Evolutionary conservation across 1,140 invertebrate genomes (phyloP).

Genomic region (Acromyrmex charruanus): DNA sequence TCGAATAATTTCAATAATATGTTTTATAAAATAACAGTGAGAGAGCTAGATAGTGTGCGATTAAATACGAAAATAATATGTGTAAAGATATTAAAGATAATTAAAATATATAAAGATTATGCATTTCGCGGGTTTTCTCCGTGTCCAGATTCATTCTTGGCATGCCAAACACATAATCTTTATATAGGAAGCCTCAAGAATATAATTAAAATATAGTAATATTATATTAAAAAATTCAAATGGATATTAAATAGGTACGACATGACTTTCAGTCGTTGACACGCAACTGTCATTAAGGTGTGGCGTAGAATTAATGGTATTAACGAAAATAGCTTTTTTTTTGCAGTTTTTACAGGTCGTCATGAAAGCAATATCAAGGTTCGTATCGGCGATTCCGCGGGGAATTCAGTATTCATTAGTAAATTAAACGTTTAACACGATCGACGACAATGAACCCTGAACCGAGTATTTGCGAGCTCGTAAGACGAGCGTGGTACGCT

Average conservation of each 20-base stretch:
- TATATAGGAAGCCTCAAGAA: too few relatives aligned
- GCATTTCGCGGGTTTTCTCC: too few relatives aligned
- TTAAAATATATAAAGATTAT: too few relatives aligned
- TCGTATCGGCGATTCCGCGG: neutral
- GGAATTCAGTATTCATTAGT: conserved; percentile 70
- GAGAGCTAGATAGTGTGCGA: neutral
- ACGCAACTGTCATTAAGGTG: neutral
- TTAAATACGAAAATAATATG: neutral
- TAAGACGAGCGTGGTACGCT: neutral
- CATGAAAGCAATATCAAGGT: neutral
- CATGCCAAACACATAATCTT: too few relatives aligned
- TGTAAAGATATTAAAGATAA: neutral
- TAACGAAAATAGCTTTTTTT: neutral
- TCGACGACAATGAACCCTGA: conserved; percentile 60
- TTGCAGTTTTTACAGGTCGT: neutral
- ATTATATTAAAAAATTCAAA: conserved; percentile 15
- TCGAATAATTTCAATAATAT: neutral
- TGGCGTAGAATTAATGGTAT: neutral
- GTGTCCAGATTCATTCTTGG: too few relatives aligned
- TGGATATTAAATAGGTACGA: conserved; percentile 13
- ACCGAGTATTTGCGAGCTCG: conserved; percentile 1
- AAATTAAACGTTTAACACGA: conserved; percentile 71
- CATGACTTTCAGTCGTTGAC: neutral
- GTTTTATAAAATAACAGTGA: conserved; percentile 4
- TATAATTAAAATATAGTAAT: neutral